phyloP scores from a whole-genome alignment of 2,888 invertebrate species.

The Lepidochrysops patricia region DNA sequence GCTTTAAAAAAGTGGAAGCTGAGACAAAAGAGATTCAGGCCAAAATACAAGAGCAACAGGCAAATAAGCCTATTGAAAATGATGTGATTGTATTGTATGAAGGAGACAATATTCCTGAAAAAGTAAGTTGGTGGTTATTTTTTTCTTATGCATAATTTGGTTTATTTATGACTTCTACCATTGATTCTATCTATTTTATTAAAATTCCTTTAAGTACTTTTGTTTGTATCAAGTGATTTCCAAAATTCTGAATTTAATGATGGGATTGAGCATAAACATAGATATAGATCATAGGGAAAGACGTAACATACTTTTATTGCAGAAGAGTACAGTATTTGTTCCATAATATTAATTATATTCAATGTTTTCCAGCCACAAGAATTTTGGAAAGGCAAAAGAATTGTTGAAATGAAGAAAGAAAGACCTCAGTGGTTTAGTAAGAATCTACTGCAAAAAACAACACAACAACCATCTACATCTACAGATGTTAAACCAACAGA shows the following conservation, averaged over 20 bases:
- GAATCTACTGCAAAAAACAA: conserved; percentile 86
- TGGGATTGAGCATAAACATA: no score
- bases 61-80: conserved; percentile 81
- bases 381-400: conserved; percentile 80
- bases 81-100: conserved; percentile 91
- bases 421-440: conserved; percentile 92
- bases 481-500: conserved; percentile 84
- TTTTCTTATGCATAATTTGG: no score
- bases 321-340: no score
- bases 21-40: conserved; percentile 89
- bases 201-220: no score
- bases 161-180: no score
- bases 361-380: conserved; percentile 77
- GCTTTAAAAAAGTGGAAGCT: conserved; percentile 85
- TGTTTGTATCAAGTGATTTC: no score
- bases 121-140: no score
- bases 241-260: no score
- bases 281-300: no score
- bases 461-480: conserved; percentile 79
- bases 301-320: no score
- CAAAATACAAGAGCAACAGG: conserved; percentile 80
- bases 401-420: conserved; percentile 89
- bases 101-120: conserved; percentile 79
- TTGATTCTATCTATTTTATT: no score
- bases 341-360: no score